Percentiles rank a stretch among this genome's conserved stretches.
Conservation (phyloP, 1,140 invertebrate genomes). For the Habropoda laboriosa region DNA sequence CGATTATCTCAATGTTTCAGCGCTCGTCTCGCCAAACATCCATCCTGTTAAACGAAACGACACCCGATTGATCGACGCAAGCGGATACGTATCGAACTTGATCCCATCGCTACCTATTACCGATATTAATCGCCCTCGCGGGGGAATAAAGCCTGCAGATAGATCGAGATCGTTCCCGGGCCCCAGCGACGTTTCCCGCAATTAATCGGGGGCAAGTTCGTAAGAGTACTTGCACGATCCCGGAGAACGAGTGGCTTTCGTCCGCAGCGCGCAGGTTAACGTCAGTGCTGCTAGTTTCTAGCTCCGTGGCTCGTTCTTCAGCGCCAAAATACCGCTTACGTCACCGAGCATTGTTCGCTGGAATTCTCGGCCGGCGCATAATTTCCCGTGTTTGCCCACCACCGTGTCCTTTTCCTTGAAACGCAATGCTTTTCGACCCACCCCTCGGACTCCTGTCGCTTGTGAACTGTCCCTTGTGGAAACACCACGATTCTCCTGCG, state of each 20-base stretch:
- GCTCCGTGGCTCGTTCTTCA: conserved; percentile 57
- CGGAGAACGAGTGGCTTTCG: conserved; percentile 42
- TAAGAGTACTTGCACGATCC: conserved; percentile 46
- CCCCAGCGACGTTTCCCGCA: conserved; percentile 33
- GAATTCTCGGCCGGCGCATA: conserved; percentile 60
- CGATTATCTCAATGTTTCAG: too few relatives aligned
- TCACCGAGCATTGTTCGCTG: conserved; percentile 57
- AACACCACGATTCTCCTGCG: too few relatives aligned
- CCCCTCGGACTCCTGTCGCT: neutral
- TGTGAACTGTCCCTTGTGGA: neutral
- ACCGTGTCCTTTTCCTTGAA: conserved; percentile 26
- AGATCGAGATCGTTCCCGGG: neutral
- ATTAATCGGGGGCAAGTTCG: conserved; percentile 60
- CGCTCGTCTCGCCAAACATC: too few relatives aligned
- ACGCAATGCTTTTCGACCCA: neutral
- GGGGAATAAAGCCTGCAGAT: neutral
- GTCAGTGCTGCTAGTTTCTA: conserved; percentile 32
- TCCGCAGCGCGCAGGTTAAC: conserved; percentile 29
- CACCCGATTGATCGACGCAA: neutral
- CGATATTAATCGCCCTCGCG: neutral
- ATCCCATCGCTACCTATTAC: conserved; percentile 5
- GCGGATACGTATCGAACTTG: neutral
- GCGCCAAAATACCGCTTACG: conserved; percentile 61
- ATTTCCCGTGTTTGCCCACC: conserved; percentile 55
- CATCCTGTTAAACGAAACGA: too few relatives aligned